These are phyloP conservation scores for Perodicticus potto DNA, from an alignment of 2,797 vertebrate species.

Conservation along the genomic window DNA sequence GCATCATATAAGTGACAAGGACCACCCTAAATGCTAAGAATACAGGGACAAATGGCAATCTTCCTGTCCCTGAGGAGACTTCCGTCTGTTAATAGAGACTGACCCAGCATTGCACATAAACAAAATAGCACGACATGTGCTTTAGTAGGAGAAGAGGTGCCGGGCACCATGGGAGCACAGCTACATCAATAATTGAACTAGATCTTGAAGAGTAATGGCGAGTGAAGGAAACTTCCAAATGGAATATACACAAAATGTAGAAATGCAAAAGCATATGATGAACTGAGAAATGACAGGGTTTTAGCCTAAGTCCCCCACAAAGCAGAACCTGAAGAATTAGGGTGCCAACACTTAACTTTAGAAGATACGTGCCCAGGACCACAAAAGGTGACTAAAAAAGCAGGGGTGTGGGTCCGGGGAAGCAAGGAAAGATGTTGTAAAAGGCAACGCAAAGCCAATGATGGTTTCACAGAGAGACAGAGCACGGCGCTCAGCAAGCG, in stretches of 20 bases:
- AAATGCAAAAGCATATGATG: not conserved
- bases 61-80: not conserved
- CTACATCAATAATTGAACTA: not conserved
- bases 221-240: not conserved
- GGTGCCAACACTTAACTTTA: not conserved
- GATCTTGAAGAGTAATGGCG: not conserved
- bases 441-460: not conserved
- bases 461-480: conserved; percentile 3
- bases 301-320: not conserved
- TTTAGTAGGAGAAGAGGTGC: not conserved
- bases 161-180: not conserved
- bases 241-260: not conserved
- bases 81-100: not conserved
- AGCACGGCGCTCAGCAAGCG: not conserved
- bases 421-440: not conserved
- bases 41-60: not conserved
- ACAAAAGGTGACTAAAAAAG: not conserved
- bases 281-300: not conserved
- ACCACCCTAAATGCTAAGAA: not conserved
- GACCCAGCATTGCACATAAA: not conserved
- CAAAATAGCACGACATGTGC: not conserved
- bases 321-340: conserved; percentile 23
- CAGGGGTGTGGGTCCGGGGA: not conserved
- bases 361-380: not conserved
- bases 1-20: not conserved